A percentile compares a stretch with the other conserved stretches of the same genome.
Evolutionary conservation across 2,797 vertebrate genomes (phyloP).

Genomic region (Poecilia gillii): DNA sequence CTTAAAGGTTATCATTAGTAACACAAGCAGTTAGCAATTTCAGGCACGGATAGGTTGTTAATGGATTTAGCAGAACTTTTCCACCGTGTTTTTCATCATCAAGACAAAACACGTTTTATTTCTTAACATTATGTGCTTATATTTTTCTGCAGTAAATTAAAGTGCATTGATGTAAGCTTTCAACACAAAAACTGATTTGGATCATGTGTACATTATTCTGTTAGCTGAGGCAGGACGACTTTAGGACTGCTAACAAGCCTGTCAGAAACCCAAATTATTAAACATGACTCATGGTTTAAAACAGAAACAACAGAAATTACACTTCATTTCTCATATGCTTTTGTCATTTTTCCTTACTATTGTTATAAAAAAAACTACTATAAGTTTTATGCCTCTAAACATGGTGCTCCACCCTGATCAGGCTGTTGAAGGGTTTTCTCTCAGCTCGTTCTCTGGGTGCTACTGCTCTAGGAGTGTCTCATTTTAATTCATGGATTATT

Average conservation of each 20-base stretch:
- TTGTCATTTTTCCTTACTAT: background rate
- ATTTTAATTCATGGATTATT: slow-evolving; percentile 29
- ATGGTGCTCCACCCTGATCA: too few relatives aligned
- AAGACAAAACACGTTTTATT: background rate
- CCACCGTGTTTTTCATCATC: background rate
- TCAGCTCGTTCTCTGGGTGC: background rate
- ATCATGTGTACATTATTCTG: background rate
- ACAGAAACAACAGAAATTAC: background rate
- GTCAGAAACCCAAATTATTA: background rate
- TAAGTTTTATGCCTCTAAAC: background rate
- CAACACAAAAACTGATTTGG: background rate
- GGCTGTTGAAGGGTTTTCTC: background rate
- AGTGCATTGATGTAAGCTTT: background rate
- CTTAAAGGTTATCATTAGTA: background rate
- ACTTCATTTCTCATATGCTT: background rate
- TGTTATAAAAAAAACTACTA: background rate
- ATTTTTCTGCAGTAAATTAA: background rate
- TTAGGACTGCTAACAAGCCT: background rate
- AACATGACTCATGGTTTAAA: background rate
- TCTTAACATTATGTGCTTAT: background rate
- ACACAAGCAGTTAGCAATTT: background rate
- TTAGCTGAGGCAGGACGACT: background rate
- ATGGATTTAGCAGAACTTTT: background rate
- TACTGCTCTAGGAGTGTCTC: background rate
- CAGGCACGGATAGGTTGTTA: background rate